Conservation (phyloP, 2,113 vertebrate genomes). For the Struthidea cinerea region DNA sequence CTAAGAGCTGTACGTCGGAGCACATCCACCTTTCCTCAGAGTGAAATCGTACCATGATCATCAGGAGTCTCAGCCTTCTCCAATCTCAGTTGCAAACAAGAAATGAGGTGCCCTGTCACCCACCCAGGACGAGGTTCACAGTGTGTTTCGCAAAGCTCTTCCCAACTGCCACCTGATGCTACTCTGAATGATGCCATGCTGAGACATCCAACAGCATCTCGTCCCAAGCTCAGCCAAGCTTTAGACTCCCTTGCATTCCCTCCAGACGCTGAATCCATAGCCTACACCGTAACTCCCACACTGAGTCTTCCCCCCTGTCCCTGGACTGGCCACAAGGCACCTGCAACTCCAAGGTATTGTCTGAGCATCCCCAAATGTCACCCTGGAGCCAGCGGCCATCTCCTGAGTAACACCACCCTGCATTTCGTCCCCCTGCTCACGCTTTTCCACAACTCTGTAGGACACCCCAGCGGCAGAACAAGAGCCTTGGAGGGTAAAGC, state of each 20-base stretch:
- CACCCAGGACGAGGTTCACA: neutral
- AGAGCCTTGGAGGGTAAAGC: neutral
- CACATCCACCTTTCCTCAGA: neutral
- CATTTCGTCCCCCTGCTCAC: neutral
- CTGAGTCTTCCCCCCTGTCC: rapidly evolving
- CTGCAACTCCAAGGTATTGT: neutral
- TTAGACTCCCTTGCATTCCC: neutral
- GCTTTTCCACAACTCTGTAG: neutral
- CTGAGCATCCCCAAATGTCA: neutral
- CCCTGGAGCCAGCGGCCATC: rapidly evolving
- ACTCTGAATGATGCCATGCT: neutral
- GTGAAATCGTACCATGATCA: neutral
- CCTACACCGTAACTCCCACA: rapidly evolving
- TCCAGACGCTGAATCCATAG: neutral
- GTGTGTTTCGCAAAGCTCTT: neutral
- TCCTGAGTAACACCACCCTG: neutral
- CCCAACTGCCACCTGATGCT: neutral
- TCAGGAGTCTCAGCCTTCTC: neutral
- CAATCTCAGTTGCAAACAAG: neutral
- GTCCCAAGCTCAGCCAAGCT: neutral
- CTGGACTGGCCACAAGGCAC: rapidly evolving
- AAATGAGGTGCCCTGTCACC: neutral
- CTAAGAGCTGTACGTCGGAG: rapidly evolving
- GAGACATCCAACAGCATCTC: neutral
- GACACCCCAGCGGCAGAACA: neutral